Conservation (phyloP, 2,113 vertebrate species). For the Neogobius melanostomus region DNA sequence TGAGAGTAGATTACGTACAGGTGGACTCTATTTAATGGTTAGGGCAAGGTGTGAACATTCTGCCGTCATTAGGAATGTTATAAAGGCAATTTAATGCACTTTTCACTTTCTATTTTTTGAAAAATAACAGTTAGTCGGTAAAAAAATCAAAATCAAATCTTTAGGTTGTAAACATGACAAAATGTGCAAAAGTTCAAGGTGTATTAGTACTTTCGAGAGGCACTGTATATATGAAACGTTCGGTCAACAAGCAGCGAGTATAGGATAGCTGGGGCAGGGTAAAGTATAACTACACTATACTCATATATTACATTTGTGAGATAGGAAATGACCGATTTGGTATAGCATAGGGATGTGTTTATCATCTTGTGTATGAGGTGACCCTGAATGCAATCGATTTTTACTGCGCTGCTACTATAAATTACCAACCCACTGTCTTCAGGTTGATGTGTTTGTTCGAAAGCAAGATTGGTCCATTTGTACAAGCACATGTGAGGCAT, state of each 20-base stretch:
- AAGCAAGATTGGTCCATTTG: slow-evolving; percentile 1
- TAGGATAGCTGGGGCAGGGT: background rate
- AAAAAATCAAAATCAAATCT: no score
- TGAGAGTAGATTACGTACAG: no score
- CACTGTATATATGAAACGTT: slow-evolving; percentile 3
- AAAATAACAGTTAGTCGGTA: no score
- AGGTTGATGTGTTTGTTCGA: slow-evolving; percentile 15
- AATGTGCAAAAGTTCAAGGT: no score
- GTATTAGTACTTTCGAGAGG: no score
- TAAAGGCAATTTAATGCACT: no score
- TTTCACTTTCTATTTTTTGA: no score
- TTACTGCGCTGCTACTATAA: slow-evolving; percentile 47
- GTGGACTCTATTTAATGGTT: no score
- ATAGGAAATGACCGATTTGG: slow-evolving; percentile 18
- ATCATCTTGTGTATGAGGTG: slow-evolving; percentile 43
- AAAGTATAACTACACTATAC: background rate
- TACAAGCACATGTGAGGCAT: background rate
- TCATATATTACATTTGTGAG: slow-evolving; percentile 1
- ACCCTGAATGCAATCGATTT: slow-evolving; percentile 61
- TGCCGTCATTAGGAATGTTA: no score
- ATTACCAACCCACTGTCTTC: slow-evolving; percentile 41
- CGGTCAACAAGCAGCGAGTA: background rate
- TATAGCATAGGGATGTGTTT: slow-evolving; percentile 21
- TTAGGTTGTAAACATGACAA: no score
- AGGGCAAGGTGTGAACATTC: no score